phyloP scores from a whole-genome alignment of 2,113 vertebrate species.

The Mionectes macconnelli region DNA sequence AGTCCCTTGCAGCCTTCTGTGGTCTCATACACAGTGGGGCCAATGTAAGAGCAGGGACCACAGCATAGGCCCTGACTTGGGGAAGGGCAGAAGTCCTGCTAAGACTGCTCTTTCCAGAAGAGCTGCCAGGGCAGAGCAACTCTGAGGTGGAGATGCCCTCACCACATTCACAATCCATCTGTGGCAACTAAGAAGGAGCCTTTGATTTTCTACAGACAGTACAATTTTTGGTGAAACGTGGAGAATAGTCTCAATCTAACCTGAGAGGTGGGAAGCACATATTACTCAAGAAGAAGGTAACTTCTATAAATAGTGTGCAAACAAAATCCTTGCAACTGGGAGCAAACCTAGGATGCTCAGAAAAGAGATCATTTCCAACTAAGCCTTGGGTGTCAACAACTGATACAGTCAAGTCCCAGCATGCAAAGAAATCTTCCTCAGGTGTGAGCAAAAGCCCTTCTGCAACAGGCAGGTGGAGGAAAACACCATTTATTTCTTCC shows the following conservation, averaged over 20 bases:
- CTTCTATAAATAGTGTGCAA: not conserved
- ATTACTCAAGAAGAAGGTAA: not conserved
- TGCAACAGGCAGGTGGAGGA: not conserved
- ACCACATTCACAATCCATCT: not conserved
- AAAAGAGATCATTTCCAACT: not conserved
- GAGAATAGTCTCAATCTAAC: not conserved
- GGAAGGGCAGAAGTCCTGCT: not conserved
- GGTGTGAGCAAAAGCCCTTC: not conserved
- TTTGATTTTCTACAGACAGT: not conserved
- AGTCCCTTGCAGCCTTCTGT: not conserved
- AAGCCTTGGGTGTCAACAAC: not conserved
- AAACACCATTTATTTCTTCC: not conserved
- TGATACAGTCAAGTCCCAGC: not conserved
- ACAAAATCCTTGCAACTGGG: not conserved
- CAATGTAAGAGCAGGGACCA: not conserved
- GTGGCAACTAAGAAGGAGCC: not conserved
- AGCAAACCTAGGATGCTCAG: not conserved
- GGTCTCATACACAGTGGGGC: accelerated
- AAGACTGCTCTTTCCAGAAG: not conserved
- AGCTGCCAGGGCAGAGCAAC: not conserved
- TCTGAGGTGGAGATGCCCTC: not conserved
- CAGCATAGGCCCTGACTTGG: accelerated
- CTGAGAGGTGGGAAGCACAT: not conserved
- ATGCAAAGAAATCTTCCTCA: not conserved
- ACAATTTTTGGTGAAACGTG: not conserved